phyloP scores from a whole-genome alignment of 2,888 invertebrate species.

The Hedya salicella region DNA sequence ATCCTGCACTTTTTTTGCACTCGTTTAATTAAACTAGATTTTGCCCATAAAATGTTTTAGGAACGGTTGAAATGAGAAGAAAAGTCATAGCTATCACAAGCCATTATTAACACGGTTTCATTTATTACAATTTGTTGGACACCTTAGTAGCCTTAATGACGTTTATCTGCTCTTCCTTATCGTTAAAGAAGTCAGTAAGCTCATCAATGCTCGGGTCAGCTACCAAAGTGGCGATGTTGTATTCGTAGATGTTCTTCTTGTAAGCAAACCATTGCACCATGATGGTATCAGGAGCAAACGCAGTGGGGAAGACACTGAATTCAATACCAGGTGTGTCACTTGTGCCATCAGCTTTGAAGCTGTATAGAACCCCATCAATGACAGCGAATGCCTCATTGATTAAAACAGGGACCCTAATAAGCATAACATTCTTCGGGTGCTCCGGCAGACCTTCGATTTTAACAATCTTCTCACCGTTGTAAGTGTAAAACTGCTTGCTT shows the following conservation, averaged over 20 bases:
- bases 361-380: constrained; percentile 56
- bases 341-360: constrained; percentile 60
- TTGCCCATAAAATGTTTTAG: too few relatives aligned
- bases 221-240: constrained; percentile 57
- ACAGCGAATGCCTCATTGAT: constrained; percentile 57
- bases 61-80: neutral
- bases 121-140: constrained; percentile 9
- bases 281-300: constrained; percentile 61
- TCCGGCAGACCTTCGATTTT: constrained; percentile 63
- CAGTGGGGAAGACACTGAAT: constrained; percentile 59
- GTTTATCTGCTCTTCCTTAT: constrained; percentile 54
- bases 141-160: constrained; percentile 52
- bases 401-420: constrained; percentile 62
- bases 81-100: neutral
- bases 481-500: constrained; percentile 59
- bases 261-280: constrained; percentile 65
- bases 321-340: constrained; percentile 52
- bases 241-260: constrained; percentile 71
- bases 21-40: too few relatives aligned
- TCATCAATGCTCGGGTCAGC: constrained; percentile 49
- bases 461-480: constrained; percentile 51
- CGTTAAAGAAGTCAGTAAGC: constrained; percentile 52
- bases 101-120: neutral
- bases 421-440: constrained; percentile 50
- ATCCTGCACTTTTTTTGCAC: too few relatives aligned